Base-by-base conservation (phyloP, 2,888 invertebrate species). In the Zeuzera pyrina region DNA sequence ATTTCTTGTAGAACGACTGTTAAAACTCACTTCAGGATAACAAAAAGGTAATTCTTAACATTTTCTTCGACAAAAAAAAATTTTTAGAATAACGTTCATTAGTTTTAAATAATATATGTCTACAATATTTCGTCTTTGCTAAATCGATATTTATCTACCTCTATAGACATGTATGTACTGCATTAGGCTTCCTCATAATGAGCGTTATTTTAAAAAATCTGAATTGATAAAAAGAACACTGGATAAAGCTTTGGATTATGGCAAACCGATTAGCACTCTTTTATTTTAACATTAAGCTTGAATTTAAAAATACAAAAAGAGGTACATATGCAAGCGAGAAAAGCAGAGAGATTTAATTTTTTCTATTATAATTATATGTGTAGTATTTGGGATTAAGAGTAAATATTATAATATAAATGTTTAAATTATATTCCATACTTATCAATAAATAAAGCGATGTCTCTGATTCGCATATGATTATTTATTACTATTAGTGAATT, bases 221-320 rank as follows among this genome's bases (percentile, higher is more conserved):
- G n/a, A n/a, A n/a, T n/a, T n/a, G n/a, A n/a, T n/a, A n/a, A n/a
- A n/a, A n/a, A n/a, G n/a, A n/a, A n/a, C n/a, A n/a, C n/a, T n/a
- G n/a, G n/a, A n/a, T n/a, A n/a, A n/a, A n/a, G n/a, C n/a, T n/a
- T n/a, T 54, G 70, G 56, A 71, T 40, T 65, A 77, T 41, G 79
- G 78, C 57, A 33, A 51, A 68, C 46, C 57, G 78, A 77, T 67
- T 48, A 35, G 57, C 59, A 45, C 38, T 36, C 35, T 59, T 71
- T 68, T 57, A 56, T 67, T 74, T 71, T 30, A 35, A 35, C 5
- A 27, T 12, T 3, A 13, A 14, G 57, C 50, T 47, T 48, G 26
- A 29, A 40, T 44, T 53, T 56, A 52, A 48, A 49, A 44, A 38
- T 41, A 52, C 50, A 53, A 52, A 54, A 57, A 53, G 42, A 55